These are phyloP conservation scores for Phallusia fumigata DNA, from an alignment of 23 tunicate species.

Conservation along the genomic window DNA sequence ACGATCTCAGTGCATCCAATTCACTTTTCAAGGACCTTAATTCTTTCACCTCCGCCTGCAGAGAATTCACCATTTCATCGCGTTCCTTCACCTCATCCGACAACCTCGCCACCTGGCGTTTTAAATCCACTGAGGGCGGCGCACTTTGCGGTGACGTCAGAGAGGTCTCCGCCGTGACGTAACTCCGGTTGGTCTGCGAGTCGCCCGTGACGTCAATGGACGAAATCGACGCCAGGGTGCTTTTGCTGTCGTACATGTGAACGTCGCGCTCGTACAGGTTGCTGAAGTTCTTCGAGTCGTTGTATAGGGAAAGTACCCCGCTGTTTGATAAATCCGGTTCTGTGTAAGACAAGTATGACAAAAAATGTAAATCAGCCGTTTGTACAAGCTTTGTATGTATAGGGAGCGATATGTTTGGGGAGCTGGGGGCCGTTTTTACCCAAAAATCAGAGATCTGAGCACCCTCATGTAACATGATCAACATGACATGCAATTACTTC, in stretches of 20 bases:
- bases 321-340: not conserved
- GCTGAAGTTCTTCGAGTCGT: conserved; percentile 41
- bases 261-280: conserved; percentile 59
- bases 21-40: conserved; percentile 28
- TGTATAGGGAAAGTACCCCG: conserved; percentile 39
- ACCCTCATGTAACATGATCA: too few relatives aligned
- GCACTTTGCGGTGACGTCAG: not conserved
- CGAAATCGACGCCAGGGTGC: conserved; percentile 73
- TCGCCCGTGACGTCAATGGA: conserved; percentile 67
- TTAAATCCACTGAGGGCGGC: conserved; percentile 2
- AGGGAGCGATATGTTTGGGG: too few relatives aligned
- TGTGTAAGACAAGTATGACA: not conserved
- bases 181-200: not conserved
- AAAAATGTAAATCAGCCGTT: not conserved
- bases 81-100: conserved; percentile 46
- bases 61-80: conserved; percentile 18
- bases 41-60: conserved; percentile 18
- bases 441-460: too few relatives aligned
- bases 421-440: too few relatives aligned
- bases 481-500: too few relatives aligned
- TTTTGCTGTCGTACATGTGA: conserved; percentile 66
- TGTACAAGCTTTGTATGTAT: too few relatives aligned
- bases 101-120: conserved; percentile 20
- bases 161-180: not conserved
- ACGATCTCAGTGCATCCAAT: conserved; percentile 22